Percentiles rank a stretch among this genome's conserved stretches.
phyloP scores from a whole-genome alignment of 2,797 vertebrate genomes.

The Acanthiza pusilla region DNA sequence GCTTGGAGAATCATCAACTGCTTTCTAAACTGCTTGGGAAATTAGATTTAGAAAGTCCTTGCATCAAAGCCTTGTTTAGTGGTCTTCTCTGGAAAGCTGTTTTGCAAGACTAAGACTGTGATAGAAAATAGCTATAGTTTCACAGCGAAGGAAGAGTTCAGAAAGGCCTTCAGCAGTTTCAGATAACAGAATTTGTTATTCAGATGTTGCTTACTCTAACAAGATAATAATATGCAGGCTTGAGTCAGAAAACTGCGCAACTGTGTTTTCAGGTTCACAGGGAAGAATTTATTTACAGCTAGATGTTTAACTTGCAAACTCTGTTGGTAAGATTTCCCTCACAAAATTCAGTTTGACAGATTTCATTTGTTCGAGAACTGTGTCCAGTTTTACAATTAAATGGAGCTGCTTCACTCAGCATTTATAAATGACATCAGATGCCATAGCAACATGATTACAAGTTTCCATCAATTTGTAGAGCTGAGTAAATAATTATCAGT shows the following conservation, averaged over 20 bases:
- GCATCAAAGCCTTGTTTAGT: constrained; percentile 27
- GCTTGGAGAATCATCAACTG: constrained; percentile 21
- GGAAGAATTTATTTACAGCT: constrained; percentile 28
- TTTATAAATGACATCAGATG: constrained; percentile 50
- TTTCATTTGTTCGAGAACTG: constrained; percentile 9
- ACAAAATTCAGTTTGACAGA: constrained; percentile 38
- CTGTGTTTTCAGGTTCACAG: constrained; percentile 18
- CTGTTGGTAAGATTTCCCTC: neutral
- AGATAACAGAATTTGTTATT: constrained; percentile 58
- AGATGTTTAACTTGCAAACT: constrained; percentile 24
- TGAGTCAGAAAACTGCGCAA: constrained; percentile 1
- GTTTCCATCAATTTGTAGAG: constrained; percentile 60
- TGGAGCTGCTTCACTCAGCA: constrained; percentile 27
- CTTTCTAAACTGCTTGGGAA: constrained; percentile 7
- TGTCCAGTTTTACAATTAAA: constrained; percentile 51
- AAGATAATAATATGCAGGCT: constrained; percentile 47
- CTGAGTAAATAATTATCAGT: constrained; percentile 65
- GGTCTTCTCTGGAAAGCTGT: neutral
- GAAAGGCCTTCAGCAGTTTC: constrained; percentile 44
- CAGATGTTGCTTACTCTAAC: constrained; percentile 50
- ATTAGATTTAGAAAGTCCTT: constrained; percentile 11
- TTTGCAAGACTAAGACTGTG: constrained; percentile 23
- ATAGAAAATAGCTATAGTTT: constrained; percentile 13
- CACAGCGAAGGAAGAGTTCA: constrained; percentile 19
- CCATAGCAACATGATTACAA: constrained; percentile 63